Evolutionary conservation across 2,888 invertebrate species (phyloP).

Genomic region (Tromatobia lineatoria): DNA sequence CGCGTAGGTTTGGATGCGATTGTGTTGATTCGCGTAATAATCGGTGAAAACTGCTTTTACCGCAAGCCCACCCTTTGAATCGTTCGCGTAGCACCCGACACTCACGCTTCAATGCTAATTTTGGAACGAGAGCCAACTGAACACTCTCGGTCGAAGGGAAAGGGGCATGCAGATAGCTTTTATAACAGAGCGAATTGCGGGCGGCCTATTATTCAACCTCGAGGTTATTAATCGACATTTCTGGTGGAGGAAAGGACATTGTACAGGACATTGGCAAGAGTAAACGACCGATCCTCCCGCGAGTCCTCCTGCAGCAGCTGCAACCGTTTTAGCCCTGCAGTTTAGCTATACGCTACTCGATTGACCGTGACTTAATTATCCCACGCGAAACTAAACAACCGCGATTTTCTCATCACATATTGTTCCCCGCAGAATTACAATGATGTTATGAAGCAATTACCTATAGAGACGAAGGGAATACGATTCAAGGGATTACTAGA

Average conservation of each 20-base stretch:
- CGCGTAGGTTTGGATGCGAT: not conserved
- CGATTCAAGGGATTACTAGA: not conserved
- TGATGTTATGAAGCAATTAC: slow-evolving; percentile 10
- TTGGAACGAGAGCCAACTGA: slow-evolving; percentile 45
- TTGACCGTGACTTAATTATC: slow-evolving; percentile 67
- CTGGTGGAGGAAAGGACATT: slow-evolving; percentile 26
- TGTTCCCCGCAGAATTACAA: slow-evolving; percentile 40
- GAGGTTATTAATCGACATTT: slow-evolving; percentile 69
- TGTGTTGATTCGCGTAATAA: slow-evolving; percentile 62
- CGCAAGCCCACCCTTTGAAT: slow-evolving; percentile 52
- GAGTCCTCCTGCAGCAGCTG: slow-evolving; percentile 24
- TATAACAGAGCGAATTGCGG: slow-evolving; percentile 65
- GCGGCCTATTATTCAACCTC: slow-evolving; percentile 68
- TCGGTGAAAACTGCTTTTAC: slow-evolving; percentile 63
- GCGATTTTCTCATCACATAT: slow-evolving; percentile 63
- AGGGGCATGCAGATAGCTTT: slow-evolving; percentile 60
- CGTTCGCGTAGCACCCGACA: slow-evolving; percentile 29
- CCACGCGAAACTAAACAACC: slow-evolving; percentile 49
- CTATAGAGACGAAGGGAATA: slow-evolving; percentile 1
- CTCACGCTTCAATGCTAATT: slow-evolving; percentile 59
- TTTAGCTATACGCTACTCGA: slow-evolving; percentile 46
- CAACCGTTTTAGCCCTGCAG: slow-evolving; percentile 52
- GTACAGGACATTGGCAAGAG: slow-evolving; percentile 9
- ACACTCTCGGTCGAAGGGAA: slow-evolving; percentile 3
- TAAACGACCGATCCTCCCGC: slow-evolving; percentile 14